Evolutionary conservation across 2,888 invertebrate species (phyloP), one percentile per base, ranked within the genome.

Genomic region (Andricus quercusramuli): DNA sequence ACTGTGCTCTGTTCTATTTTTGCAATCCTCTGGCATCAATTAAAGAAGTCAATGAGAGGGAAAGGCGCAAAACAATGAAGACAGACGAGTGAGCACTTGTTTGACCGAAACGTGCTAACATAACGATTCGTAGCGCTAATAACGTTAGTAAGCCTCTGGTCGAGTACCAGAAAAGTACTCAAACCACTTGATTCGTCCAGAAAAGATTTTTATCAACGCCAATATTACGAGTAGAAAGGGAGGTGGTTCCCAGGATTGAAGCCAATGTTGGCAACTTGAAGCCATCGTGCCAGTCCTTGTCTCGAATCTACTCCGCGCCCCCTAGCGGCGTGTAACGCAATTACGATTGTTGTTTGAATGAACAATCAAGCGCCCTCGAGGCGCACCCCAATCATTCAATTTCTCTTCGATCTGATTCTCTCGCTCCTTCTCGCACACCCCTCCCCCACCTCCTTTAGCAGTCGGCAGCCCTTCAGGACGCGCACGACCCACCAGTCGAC

Each of bases 301-400:
- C 84, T 80, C 70, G 78, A 79, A 78, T 83, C 78, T 22, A 37
- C 62, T 62, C 41, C 37, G 47, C 70, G 25, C 74, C 83, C 78
- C 80, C 65, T 66, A 59, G 83, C 85, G 87, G 86, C 86, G 89
- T 89, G 90, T 92, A 93, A 93, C 91, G 92, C 92, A 93, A 93
- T 93, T 92, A 92, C 92, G 91, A 93, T 93, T 92, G 92, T 93
- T 93, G 92, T 92, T 92, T 92, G 92, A 92, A 92, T 93, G 92
- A 92, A 93, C 92, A 93, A 93, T 93, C 92, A 93, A 93, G 92
- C 91, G 90, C 92, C 92, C 92, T 92, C 91, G 90, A 92, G 88
- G 86, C 89, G 89, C 89, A 88, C 90, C 90, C 91, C 92, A 91
- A 93, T 92, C 92, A 92, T 93, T 92, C 92, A 92, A 92, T 93